Base-by-base conservation (phyloP, 2,888 invertebrate genomes). In the Biston betularia region DNA sequence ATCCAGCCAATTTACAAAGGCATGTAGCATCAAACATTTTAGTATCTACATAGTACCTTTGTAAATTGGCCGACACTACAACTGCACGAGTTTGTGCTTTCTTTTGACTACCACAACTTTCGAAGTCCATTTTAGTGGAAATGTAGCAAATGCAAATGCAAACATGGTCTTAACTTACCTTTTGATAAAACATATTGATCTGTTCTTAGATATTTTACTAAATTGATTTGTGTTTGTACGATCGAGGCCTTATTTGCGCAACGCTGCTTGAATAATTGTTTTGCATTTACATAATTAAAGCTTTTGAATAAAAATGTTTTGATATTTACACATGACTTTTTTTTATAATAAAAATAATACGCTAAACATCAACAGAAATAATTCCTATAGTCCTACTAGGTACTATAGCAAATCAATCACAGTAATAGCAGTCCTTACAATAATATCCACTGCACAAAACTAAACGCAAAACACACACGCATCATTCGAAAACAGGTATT, bases 241-340 rank as follows among this genome's bases (percentile, higher is more conserved):
- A 63, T 68, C 60, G 63, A 59, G 68, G 62, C 58, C 64, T 71
- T 70, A 60, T 65, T 68, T 72, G 67, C 61, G 48, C 53, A 50
- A 48, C 62, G 65, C 68, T 66, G 42, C 38, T 67, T 24, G 53
- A 63, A 64, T 50, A 11, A 59, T 63, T 65, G 11, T 35, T 65
- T 58, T 69, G 70, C 69, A 59, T 71, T 70, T 74, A 56, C 24
- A 24, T 24, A 24, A n/a, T 68, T 12, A 55, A 66, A 63, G 58
- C 54, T 62, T 68, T 70, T 68, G 9, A 69, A 68, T 69, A 64
- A 71, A 71, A 71, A 68, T 58, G 54, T 67, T 65, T 68, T 67
- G 14, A 60, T 56, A 56, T 33, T 2, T 33, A 49, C 12, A 38
- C 3, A 54, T 42, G 9, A 7, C 1, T 6, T 6, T 0, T 57